phyloP scores from a whole-genome alignment of 2,888 invertebrate genomes.

The Perdita meconis region DNA sequence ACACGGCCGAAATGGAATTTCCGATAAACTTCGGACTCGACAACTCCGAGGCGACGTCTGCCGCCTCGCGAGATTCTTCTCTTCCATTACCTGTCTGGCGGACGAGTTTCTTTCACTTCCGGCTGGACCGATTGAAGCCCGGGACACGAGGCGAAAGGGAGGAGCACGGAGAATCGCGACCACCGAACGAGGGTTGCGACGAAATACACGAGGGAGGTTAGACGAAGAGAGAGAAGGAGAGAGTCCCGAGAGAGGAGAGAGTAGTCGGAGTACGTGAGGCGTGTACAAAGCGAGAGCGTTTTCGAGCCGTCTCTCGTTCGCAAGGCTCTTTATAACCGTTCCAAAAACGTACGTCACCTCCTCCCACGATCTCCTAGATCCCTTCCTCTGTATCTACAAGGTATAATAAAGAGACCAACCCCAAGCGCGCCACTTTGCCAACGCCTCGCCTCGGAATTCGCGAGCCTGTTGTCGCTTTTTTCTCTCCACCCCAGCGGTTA shows the following conservation, averaged over 20 bases:
- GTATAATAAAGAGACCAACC: conserved; percentile 50
- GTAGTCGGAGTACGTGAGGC: conserved; percentile 52
- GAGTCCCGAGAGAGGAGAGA: too few species aligned
- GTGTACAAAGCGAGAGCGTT: conserved; percentile 43
- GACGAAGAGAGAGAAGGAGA: too few species aligned
- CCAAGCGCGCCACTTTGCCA: conserved; percentile 17
- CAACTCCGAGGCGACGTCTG: conserved; percentile 49
- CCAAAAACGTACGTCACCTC: conserved; percentile 19
- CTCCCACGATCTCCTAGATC: not conserved
- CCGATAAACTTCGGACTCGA: conserved; percentile 65
- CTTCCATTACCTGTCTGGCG: conserved; percentile 46
- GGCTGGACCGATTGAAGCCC: conserved; percentile 2
- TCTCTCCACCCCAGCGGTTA: not conserved
- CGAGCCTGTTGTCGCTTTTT: conserved; percentile 14
- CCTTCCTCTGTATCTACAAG: conserved; percentile 5
- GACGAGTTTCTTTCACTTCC: conserved; percentile 45
- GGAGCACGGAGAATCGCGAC: conserved; percentile 53
- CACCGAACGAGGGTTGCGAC: conserved; percentile 27
- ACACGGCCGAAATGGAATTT: conserved; percentile 66
- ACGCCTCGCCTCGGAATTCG: conserved; percentile 24
- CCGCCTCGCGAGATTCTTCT: conserved; percentile 41
- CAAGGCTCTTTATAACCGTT: conserved; percentile 33
- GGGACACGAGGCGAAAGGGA: not conserved
- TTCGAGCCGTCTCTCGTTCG: conserved; percentile 38
- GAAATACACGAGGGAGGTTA: conserved; percentile 23